Percentiles rank a stretch among this genome's conserved stretches.
phyloP scores from a whole-genome alignment of 2,113 vertebrate species.

The Tupaia chinensis region DNA sequence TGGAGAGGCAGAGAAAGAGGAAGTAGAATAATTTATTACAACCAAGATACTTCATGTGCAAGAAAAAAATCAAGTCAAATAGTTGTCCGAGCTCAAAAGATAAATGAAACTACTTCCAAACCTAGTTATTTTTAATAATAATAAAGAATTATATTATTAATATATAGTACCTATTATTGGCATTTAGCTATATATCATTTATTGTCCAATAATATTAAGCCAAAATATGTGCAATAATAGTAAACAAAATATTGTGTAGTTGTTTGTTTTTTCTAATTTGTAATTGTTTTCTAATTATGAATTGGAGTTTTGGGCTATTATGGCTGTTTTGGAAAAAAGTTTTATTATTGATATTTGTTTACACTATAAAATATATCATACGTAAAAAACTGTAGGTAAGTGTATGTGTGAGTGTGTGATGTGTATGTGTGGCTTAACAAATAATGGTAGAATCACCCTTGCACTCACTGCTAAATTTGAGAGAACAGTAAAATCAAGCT shows the following conservation, averaged over 20 bases:
- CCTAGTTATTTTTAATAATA: conserved; percentile 16
- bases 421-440: background rate
- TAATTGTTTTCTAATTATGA: background rate
- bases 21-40: background rate
- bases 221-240: background rate
- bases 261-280: background rate
- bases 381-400: background rate
- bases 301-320: background rate
- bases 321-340: background rate
- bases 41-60: background rate
- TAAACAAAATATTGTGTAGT: background rate
- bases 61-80: background rate
- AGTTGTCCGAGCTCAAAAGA: background rate
- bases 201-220: background rate
- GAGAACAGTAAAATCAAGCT: background rate
- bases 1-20: background rate
- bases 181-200: background rate
- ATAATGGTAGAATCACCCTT: background rate
- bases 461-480: background rate
- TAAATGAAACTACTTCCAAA: background rate
- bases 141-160: background rate
- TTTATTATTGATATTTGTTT: background rate
- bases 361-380: background rate
- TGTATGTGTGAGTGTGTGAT: background rate
- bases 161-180: background rate